Evolutionary conservation across 1,140 invertebrate species (phyloP).

Genomic region (Neodiprion virginianus): DNA sequence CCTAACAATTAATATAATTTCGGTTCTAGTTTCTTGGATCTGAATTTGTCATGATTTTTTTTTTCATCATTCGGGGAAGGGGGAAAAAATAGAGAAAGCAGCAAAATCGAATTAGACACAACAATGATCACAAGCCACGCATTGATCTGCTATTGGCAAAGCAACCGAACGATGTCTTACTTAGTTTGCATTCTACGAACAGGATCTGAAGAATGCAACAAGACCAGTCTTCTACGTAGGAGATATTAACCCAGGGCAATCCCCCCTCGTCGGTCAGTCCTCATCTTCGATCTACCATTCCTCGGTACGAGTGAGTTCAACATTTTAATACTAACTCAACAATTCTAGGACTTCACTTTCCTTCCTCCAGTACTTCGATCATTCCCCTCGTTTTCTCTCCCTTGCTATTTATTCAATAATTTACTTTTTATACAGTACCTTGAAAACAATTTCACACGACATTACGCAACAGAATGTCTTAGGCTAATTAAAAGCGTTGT

Average conservation of each 20-base stretch:
- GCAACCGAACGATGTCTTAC: not conserved
- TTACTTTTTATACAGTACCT: not conserved
- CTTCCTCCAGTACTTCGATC: not conserved
- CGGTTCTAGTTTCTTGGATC: not conserved
- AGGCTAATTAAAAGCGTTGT: not conserved
- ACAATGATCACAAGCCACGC: not conserved
- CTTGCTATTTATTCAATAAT: not conserved
- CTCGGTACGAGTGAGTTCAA: slow-evolving; percentile 51
- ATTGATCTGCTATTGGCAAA: not conserved
- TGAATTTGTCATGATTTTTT: not conserved
- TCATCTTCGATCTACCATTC: slow-evolving; percentile 52
- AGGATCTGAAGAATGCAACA: slow-evolving; percentile 56
- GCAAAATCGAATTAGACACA: not conserved
- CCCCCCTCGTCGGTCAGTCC: slow-evolving; percentile 47
- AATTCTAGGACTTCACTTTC: not conserved
- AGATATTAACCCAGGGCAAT: slow-evolving; percentile 48
- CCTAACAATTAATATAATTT: too few species aligned
- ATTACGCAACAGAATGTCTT: not conserved
- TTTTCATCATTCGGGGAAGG: too few species aligned
- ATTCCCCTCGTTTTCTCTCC: not conserved
- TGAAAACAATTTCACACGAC: not conserved
- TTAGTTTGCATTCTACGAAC: slow-evolving; percentile 4
- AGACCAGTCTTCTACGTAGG: slow-evolving; percentile 60
- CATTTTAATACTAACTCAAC: not conserved
- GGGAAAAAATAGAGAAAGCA: slow-evolving; percentile 5